phyloP scores from a whole-genome alignment of 1,140 invertebrate genomes.

The Teleogryllus occipitalis region DNA sequence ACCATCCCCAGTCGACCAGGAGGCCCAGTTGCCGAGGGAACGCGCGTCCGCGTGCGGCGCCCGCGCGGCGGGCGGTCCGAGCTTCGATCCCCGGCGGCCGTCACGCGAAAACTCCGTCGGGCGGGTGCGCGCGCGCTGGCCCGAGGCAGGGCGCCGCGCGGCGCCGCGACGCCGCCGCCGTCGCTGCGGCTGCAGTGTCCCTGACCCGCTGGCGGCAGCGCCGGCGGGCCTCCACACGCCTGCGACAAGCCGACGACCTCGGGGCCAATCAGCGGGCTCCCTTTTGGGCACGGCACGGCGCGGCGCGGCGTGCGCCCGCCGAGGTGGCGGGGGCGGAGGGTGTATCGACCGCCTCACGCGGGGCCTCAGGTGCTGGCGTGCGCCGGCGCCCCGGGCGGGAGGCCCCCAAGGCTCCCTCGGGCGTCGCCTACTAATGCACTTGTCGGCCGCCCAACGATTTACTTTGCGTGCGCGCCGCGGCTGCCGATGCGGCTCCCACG shows the following conservation, averaged over 20 bases:
- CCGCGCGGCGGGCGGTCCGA: neutral
- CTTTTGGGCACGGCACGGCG: too few species aligned
- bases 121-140: neutral
- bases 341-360: too few species aligned
- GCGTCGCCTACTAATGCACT: neutral
- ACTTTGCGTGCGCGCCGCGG: neutral
- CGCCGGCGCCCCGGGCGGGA: too few species aligned
- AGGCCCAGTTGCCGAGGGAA: too few species aligned
- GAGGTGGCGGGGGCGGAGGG: too few species aligned
- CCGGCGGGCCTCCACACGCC: neutral
- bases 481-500: neutral
- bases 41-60: too few species aligned
- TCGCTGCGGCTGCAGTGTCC: neutral
- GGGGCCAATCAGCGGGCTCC: too few species aligned
- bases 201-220: neutral
- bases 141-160: neutral
- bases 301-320: too few species aligned
- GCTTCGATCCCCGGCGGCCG: neutral
- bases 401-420: neutral
- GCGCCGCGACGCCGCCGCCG: too few species aligned
- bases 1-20: too few species aligned
- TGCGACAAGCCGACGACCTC: neutral
- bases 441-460: neutral
- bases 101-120: neutral
- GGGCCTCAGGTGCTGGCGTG: neutral